Base-by-base conservation (phyloP, 2,797 vertebrate species). In the Brachymystax lenok region DNA sequence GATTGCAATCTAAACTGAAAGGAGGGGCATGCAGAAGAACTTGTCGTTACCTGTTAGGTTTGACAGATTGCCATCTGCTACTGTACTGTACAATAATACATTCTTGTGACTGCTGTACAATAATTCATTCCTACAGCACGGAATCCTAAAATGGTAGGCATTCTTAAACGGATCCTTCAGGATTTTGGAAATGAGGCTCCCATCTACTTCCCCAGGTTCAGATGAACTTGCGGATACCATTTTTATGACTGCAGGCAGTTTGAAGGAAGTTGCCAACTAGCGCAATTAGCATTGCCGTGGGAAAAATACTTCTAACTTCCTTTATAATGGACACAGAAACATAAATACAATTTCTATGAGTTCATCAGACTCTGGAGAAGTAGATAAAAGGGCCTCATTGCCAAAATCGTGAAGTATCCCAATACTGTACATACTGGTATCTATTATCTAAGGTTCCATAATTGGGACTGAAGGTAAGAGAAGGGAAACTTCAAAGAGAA, bases 391-490 rank as follows among this genome's bases (percentile, higher is more conserved):
- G 85, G 2, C 10, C 12, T 46, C 40, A 46, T 46, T 46, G 40
- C 0, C 40, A 46, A 46, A 46, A 12, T 3, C 40, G 2, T 46
- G 40, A 46, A 46, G 40, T 46, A 46, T 40, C 5, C 33, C 30
- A 74, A 80, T 33, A 83, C 76, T 77, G 80, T 56, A 77, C 75
- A 46, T 27, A 24, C 16, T 69, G 78, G 13, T 28, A 66, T 50
- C 27, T 64, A 0, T 46, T 19, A 59, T 19, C 63, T 2, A 80
- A 68, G 79, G 71, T 76, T 82, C 71, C 63, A 73, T 77, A 84
- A 84, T 79, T 52, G 56, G 35, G 83, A 83, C 82, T 76, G 35
- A 68, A 80, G 33, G 77, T 77, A 74, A 85, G 85, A 90, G 85
- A 85, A 63, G 77, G 74, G 74, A 88, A 82, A 84, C 81, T 77